phyloP scores from a whole-genome alignment of 2,888 invertebrate genomes.

The Baronia brevicornis region DNA sequence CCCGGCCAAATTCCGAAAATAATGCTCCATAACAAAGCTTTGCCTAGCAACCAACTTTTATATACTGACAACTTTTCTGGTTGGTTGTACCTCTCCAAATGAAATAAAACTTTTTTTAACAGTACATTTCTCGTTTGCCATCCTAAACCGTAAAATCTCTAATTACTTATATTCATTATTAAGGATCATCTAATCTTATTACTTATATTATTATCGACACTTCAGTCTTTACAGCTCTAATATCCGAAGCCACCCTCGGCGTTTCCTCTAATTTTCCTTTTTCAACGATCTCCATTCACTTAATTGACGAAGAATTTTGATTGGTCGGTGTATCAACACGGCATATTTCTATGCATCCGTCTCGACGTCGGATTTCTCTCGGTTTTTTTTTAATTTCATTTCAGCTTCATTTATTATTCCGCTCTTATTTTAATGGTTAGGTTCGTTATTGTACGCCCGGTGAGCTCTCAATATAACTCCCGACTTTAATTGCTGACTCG shows the following conservation, averaged over 20 bases:
- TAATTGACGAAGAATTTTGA: constrained; percentile 76
- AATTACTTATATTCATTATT: background rate
- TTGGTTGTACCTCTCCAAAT: no score
- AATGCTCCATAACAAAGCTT: no score
- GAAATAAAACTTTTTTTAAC: no score
- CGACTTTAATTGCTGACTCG: constrained; percentile 56
- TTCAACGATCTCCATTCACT: constrained; percentile 67
- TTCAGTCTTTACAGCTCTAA: constrained; percentile 26
- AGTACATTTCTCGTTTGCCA: background rate
- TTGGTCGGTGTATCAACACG: constrained; percentile 55
- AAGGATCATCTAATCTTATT: constrained; percentile 14
- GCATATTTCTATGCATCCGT: constrained; percentile 70
- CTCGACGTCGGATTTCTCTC: constrained; percentile 38
- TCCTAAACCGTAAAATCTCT: background rate
- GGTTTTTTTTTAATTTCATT: constrained; percentile 39
- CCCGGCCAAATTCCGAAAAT: no score
- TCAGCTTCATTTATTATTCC: constrained; percentile 65
- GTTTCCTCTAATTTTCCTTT: constrained; percentile 74
- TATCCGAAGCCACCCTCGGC: constrained; percentile 58
- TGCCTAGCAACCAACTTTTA: no score
- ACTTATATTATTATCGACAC: constrained; percentile 19
- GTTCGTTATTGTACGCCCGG: constrained; percentile 62
- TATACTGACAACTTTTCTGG: no score
- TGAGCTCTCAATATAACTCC: constrained; percentile 60
- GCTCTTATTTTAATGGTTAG: constrained; percentile 71